Percentiles rank a stretch among this genome's conserved stretches.
Evolutionary conservation across 2,888 invertebrate genomes (phyloP).

Genomic region (Phyllotreta striolata): DNA sequence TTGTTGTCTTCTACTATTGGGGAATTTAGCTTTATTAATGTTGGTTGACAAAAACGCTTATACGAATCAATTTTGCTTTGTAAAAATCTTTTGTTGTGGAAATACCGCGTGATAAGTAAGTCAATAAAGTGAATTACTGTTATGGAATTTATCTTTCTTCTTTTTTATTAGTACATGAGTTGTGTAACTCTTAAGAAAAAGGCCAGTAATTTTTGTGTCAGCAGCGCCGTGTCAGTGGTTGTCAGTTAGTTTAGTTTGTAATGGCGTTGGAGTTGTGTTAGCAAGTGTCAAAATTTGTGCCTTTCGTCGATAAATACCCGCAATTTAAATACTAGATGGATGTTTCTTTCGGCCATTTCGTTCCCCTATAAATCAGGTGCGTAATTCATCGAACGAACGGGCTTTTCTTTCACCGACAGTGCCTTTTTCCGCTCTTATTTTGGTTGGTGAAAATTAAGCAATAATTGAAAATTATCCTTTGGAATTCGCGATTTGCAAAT

Average conservation of each 20-base stretch:
- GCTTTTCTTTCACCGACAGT: neutral
- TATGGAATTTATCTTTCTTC: too few species aligned
- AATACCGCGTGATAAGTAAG: too few species aligned
- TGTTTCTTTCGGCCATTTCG: neutral
- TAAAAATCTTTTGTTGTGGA: too few species aligned
- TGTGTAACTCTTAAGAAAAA: neutral
- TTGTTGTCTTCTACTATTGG: too few species aligned
- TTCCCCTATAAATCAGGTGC: neutral
- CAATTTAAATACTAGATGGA: constrained; percentile 11
- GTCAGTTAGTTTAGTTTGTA: constrained; percentile 39
- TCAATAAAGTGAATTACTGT: too few species aligned
- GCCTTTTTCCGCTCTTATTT: neutral
- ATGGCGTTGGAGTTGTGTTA: constrained; percentile 42
- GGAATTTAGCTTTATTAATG: too few species aligned
- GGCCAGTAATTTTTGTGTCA: neutral
- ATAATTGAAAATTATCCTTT: constrained; percentile 11
- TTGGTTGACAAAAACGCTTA: too few species aligned
- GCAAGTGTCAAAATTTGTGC: constrained; percentile 29
- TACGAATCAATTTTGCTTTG: too few species aligned
- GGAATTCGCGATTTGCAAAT: neutral
- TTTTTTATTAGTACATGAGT: neutral
- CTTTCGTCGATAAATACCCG: constrained; percentile 20
- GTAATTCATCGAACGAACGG: neutral
- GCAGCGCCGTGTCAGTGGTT: constrained; percentile 10
- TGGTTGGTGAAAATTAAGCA: constrained; percentile 6